Evolutionary conservation across 2,888 invertebrate species (phyloP).

Genomic region (Minunthozetes semirufus): DNA sequence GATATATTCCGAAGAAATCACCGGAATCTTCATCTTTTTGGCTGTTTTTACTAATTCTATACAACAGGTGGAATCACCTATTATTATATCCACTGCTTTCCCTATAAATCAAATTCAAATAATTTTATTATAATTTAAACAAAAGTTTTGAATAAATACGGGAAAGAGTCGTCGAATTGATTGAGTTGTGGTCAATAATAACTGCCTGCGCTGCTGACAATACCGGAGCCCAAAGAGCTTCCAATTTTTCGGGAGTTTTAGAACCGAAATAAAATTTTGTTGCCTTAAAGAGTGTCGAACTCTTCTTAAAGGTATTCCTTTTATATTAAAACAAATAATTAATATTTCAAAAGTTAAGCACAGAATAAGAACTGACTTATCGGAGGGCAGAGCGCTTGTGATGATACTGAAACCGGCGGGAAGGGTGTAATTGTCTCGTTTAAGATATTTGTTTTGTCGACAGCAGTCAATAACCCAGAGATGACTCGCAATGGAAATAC

Average conservation of each 20-base stretch:
- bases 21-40: conserved; percentile 55
- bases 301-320: conserved; percentile 35
- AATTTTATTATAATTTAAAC: not conserved
- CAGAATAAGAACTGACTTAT: conserved; percentile 38
- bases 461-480: conserved; percentile 65
- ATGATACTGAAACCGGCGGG: conserved; percentile 41
- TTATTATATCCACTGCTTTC: conserved; percentile 48
- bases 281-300: conserved; percentile 40
- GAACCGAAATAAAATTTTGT: conserved; percentile 40
- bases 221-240: conserved; percentile 41
- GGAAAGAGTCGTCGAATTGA: not conserved
- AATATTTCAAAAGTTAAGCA: not conserved
- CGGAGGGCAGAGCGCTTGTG: conserved; percentile 36
- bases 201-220: conserved; percentile 40
- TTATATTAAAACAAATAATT: not conserved
- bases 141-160: not conserved
- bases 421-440: conserved; percentile 36
- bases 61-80: conserved; percentile 60
- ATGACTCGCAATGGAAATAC: conserved; percentile 46
- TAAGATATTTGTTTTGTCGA: conserved; percentile 39
- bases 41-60: conserved; percentile 55
- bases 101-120: not conserved
- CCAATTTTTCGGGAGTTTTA: conserved; percentile 37
- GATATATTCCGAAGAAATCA: conserved; percentile 64
- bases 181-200: conserved; percentile 38